Conservation (phyloP, 2,888 invertebrate species). For the Meloe dianella region DNA sequence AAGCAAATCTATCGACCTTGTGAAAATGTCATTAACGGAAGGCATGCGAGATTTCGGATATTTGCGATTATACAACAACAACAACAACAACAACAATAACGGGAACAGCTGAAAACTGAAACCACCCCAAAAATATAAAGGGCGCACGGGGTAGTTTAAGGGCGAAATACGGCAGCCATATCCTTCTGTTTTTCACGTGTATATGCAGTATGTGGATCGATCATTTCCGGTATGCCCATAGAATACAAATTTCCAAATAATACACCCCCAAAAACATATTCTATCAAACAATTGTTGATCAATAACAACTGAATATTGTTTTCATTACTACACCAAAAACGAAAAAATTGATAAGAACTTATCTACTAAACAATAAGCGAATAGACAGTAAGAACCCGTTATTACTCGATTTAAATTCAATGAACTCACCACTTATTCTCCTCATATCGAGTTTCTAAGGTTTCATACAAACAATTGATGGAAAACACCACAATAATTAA, state of each 20-base stretch:
- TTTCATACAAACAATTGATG: conserved; percentile 15
- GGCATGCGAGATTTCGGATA: background rate
- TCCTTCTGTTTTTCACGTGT: conserved; percentile 20
- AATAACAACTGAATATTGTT: background rate
- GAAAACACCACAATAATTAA: conserved; percentile 16
- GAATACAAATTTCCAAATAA: conserved; percentile 18
- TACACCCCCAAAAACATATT: background rate
- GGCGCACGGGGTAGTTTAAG: background rate
- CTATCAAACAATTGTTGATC: background rate
- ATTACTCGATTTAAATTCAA: conserved; percentile 1
- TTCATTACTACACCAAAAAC: no score
- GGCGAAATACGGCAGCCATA: conserved; percentile 12
- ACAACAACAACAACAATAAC: background rate
- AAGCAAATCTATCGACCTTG: background rate
- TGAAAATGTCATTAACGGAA: background rate
- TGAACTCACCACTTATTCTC: conserved; percentile 33
- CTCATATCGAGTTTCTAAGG: conserved; percentile 24
- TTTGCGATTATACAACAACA: background rate
- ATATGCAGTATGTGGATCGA: conserved; percentile 19
- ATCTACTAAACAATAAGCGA: background rate
- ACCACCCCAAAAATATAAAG: background rate
- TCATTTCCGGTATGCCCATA: conserved; percentile 22
- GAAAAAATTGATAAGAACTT: background rate
- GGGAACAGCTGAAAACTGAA: background rate
- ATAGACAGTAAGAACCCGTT: background rate